Evolutionary conservation across 2,113 vertebrate genomes (phyloP).

Genomic region (Cochlearius cochlearius): DNA sequence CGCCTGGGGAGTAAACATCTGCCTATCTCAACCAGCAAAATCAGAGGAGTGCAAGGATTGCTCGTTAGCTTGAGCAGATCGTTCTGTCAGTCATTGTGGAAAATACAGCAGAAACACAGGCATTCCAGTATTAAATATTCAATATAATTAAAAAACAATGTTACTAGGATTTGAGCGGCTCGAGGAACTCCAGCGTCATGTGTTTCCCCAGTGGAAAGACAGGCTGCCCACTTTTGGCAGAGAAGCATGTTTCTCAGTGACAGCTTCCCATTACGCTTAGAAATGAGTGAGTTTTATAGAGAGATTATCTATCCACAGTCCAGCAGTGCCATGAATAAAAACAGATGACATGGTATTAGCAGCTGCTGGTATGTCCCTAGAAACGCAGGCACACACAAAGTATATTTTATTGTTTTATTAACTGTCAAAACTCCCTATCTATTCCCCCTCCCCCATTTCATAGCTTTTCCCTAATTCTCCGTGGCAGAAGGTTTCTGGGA

Average conservation of each 20-base stretch:
- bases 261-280: constrained; percentile 46
- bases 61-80: neutral
- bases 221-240: constrained; percentile 42
- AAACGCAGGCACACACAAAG: neutral
- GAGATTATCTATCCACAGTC: constrained; percentile 60
- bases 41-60: neutral
- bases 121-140: constrained; percentile 11
- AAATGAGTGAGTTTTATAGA: constrained; percentile 57
- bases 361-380: constrained; percentile 23
- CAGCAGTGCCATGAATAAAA: constrained; percentile 60
- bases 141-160: constrained; percentile 21
- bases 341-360: constrained; percentile 63
- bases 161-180: constrained; percentile 23
- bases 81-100: neutral
- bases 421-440: constrained; percentile 22
- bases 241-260: constrained; percentile 22
- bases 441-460: neutral
- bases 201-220: constrained; percentile 16
- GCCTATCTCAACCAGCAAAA: neutral
- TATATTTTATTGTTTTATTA: constrained; percentile 60
- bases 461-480: neutral
- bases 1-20: neutral
- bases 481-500: constrained; percentile 30
- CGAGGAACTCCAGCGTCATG: neutral
- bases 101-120: neutral